Evolutionary conservation across 2,888 invertebrate genomes (phyloP), one percentile per base, ranked within the genome.

Genomic region (Yponomeuta evonymella): DNA sequence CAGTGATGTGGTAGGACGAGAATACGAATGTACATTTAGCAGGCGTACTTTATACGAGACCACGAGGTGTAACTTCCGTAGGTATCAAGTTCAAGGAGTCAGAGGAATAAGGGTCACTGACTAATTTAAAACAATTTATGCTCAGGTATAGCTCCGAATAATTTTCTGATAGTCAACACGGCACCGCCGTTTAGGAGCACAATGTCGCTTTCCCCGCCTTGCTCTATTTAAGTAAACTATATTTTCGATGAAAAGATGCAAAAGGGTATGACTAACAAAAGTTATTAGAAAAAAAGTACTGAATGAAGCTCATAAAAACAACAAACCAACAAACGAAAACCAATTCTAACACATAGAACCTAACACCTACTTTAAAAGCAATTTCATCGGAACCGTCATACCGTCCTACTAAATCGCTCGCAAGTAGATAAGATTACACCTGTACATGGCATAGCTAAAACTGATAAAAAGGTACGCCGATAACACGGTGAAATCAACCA

Each of bases 371-470:
- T 58, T 69, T 58, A 9, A 12, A 51, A 69, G 62, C 51, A 58
- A 58, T 15, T 15, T 15, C 51, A 58, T 58, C 15, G 51, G 12
- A 12, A 58, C 15, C 11, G 43, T 62, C 83, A 83, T 83, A 86
- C 81, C 89, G 89, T 80, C 87, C 90, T 83, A 90, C 83, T 88
- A 90, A 89, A 90, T 90, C 86, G 83, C 81, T 80, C 79, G 79
- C 85, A 79, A 58, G 51, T 58, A 81, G 91, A 91, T 91, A 89
- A 91, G 91, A 90, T 90, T 82, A 88, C 74, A 76, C 69, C 75
- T 58, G 77, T 78, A 78, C 79, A 12, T 69, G 36, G 66, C 67
- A 58, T 68, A 79, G 79, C 79, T 76, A 75, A 58, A 76, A 76
- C 79, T 84, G 89, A 90, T 90, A 90, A 86, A 73, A 43, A 74